Conservation (phyloP, 92 coral and sea anemone genomes). For the Siderastrea radians region DNA sequence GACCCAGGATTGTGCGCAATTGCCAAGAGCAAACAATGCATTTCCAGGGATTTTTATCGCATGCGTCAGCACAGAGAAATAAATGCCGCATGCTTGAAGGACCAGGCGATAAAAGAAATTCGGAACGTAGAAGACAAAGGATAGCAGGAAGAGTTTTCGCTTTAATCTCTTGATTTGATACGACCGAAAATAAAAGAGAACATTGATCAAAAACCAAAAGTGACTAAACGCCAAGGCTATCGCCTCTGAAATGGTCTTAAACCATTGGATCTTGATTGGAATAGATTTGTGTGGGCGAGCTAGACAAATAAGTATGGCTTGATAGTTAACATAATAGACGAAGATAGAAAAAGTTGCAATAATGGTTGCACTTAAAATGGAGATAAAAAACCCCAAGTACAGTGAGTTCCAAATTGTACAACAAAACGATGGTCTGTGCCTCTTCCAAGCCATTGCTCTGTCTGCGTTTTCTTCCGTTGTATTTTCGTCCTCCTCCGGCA, state of each 20-base stretch:
- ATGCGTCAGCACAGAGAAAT: neutral
- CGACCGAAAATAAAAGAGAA: neutral
- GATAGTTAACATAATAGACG: neutral
- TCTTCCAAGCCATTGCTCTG: constrained; percentile 6
- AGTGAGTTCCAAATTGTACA: constrained; percentile 12
- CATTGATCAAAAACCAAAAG: neutral
- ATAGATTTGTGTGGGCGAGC: neutral
- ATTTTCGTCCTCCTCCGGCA: neutral
- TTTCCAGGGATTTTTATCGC: constrained; percentile 4
- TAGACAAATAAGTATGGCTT: neutral
- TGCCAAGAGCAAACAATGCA: neutral
- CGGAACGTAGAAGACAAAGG: neutral
- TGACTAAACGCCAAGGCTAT: neutral
- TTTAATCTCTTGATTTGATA: constrained; percentile 9
- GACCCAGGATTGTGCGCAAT: neutral
- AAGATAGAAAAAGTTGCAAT: neutral
- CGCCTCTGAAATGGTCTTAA: neutral
- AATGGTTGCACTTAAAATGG: neutral
- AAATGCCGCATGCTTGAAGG: constrained; percentile 6
- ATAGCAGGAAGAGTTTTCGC: neutral
- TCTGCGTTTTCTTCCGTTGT: neutral
- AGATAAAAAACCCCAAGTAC: neutral
- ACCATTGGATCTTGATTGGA: constrained; percentile 19
- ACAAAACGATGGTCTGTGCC: neutral
- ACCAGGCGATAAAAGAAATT: neutral